These are phyloP conservation scores for Tetrao urogallus DNA, from an alignment of 2,113 vertebrate species.

Conservation along the genomic window DNA sequence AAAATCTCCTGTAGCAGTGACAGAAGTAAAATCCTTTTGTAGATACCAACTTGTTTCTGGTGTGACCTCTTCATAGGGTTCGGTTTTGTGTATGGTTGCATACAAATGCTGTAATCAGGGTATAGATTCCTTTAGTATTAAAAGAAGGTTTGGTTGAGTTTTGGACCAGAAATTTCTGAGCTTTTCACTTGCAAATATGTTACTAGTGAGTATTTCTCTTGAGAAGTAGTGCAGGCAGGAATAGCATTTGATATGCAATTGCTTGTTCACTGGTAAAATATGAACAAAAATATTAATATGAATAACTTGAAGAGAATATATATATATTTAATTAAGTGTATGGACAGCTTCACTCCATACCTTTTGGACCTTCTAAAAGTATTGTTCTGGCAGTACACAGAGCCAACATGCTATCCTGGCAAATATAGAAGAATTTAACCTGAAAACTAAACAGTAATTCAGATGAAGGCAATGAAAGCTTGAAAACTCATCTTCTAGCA, in stretches of 20 bases:
- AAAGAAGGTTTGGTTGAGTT: background rate
- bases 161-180: background rate
- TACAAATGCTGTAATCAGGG: background rate
- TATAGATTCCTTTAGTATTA: background rate
- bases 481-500: too few species aligned
- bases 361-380: too few species aligned
- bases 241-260: background rate
- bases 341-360: too few species aligned
- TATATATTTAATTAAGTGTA: too few species aligned
- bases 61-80: background rate
- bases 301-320: too few species aligned
- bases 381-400: too few species aligned
- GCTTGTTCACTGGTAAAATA: background rate
- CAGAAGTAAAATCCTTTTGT: background rate
- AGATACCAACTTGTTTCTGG: background rate
- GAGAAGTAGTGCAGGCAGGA: background rate
- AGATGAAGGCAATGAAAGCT: too few species aligned
- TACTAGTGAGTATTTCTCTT: background rate
- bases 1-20: background rate
- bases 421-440: too few species aligned
- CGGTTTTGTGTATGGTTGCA: background rate
- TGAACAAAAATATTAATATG: too few species aligned
- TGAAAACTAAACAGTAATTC: too few species aligned
- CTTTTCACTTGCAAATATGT: background rate
- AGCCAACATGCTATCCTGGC: too few species aligned